Conservation (phyloP, 2,888 invertebrate genomes). For the Sepiola atlantica region DNA sequence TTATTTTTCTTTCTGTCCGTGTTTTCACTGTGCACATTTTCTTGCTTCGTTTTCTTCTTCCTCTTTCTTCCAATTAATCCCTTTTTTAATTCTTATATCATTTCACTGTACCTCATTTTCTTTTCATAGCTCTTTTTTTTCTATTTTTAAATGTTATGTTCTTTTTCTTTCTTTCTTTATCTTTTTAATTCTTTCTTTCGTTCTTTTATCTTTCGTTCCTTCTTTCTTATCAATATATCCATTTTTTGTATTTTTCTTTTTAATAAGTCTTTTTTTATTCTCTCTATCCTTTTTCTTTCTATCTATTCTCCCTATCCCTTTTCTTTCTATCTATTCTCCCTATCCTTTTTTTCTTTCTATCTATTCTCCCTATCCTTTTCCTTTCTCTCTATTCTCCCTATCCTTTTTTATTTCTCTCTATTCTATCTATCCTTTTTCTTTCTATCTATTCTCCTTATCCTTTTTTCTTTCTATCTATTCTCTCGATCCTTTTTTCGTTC, state of each 20-base stretch:
- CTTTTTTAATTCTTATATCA: neutral
- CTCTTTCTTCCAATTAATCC: neutral
- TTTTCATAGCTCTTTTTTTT: neutral
- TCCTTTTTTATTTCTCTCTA: too few species aligned
- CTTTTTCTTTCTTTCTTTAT: neutral
- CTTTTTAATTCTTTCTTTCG: neutral
- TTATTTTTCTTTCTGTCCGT: too few species aligned
- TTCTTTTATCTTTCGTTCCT: neutral
- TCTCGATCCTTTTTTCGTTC: neutral
- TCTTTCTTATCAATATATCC: neutral
- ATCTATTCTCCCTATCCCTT: neutral
- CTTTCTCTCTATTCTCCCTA: too few species aligned
- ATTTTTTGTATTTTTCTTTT: too few species aligned
- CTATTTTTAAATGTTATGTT: neutral
- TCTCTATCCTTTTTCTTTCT: too few species aligned
- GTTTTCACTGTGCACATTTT: too few species aligned
- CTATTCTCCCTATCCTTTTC: neutral
- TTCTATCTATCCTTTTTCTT: too few species aligned
- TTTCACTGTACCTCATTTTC: neutral
- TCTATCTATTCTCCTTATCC: too few species aligned
- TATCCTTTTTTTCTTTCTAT: neutral
- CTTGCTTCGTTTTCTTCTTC: neutral
- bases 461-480: neutral
- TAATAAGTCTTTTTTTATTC: too few species aligned
- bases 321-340: neutral